Evolutionary conservation across 2,888 invertebrate species (phyloP), one percentile per base, ranked within the genome.

Genomic region (Troides aeacus): DNA sequence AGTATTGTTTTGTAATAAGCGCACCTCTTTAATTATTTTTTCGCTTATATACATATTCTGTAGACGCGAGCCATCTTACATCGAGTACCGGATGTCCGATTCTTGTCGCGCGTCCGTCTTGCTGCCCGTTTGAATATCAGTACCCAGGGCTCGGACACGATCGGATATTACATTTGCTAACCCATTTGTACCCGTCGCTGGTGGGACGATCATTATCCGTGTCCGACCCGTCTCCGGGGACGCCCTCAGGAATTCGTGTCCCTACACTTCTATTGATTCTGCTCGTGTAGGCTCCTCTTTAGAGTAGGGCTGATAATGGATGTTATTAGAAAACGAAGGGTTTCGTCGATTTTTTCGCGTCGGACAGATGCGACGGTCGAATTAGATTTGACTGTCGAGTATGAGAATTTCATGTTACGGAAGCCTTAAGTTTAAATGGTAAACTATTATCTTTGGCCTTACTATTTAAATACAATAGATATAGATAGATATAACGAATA

Each of bases 111-210:
- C 77, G 78, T 79, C 82, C 82, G 71, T 72, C 73, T 75, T 73
- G 79, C 79, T 81, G 77, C 80, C 82, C 78, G 87, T 90, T 89
- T 87, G 89, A 89, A 89, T 88, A 86, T 85, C 85, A 77, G 74
- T 76, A 76, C 79, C 79, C 75, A 74, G 81, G 79, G 83, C 79
- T 84, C 83, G 85, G 89, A 87, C 85, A 84, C 84, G 78, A 79
- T 83, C 90, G 90, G 90, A 92, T 92, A 92, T 92, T 92, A 89
- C 90, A 91, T 92, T 91, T 86, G 90, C 89, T 89, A 86, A 87
- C 85, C 89, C 90, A 92, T 92, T 92, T 92, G 92, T 92, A 91
- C 80, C 89, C 90, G 91, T 91, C 81, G 82, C 80, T 82, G 84
- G 87, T 82, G 81, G 81, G 81, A 83, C 84, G 85, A 90, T 92